These are phyloP conservation scores for Monomorium pharaonis DNA, from an alignment of 1,140 invertebrate species.

Conservation along the genomic window DNA sequence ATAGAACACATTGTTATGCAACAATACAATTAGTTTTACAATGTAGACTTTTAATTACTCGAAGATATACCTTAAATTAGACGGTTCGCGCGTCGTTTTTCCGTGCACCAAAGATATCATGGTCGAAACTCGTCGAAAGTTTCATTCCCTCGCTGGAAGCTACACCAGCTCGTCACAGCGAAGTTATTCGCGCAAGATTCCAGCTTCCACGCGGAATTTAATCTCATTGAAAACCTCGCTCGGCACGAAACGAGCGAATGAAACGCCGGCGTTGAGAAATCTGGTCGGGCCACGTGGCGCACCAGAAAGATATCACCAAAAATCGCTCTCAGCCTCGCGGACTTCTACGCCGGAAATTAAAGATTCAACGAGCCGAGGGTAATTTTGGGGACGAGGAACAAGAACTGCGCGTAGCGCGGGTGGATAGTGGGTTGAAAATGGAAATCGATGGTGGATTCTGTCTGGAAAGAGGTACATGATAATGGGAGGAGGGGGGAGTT, in stretches of 20 bases:
- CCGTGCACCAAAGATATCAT: constrained; percentile 24
- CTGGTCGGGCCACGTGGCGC: constrained; percentile 69
- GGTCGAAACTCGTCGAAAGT: constrained; percentile 45
- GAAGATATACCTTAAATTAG: background rate
- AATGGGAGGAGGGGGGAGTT: constrained; percentile 37
- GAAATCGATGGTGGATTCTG: constrained; percentile 73
- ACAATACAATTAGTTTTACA: background rate
- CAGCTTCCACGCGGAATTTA: constrained; percentile 68
- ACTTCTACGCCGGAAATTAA: constrained; percentile 78
- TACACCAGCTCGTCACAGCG: constrained; percentile 35
- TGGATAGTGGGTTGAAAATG: constrained; percentile 65
- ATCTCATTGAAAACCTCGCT: constrained; percentile 72
- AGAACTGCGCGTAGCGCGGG: constrained; percentile 21
- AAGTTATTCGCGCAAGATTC: constrained; percentile 60
- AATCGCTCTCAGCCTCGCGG: constrained; percentile 63
- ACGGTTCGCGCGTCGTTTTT: background rate
- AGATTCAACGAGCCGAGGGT: constrained; percentile 79
- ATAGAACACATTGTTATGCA: background rate
- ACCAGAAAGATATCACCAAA: constrained; percentile 72
- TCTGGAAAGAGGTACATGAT: background rate
- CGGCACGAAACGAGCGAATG: constrained; percentile 30
- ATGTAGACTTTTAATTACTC: background rate
- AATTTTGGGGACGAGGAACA: constrained; percentile 75
- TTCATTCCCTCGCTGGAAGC: constrained; percentile 47
- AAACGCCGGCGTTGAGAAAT: constrained; percentile 46